phyloP scores from a whole-genome alignment of 1,140 invertebrate species.

The Pinna nobilis region DNA sequence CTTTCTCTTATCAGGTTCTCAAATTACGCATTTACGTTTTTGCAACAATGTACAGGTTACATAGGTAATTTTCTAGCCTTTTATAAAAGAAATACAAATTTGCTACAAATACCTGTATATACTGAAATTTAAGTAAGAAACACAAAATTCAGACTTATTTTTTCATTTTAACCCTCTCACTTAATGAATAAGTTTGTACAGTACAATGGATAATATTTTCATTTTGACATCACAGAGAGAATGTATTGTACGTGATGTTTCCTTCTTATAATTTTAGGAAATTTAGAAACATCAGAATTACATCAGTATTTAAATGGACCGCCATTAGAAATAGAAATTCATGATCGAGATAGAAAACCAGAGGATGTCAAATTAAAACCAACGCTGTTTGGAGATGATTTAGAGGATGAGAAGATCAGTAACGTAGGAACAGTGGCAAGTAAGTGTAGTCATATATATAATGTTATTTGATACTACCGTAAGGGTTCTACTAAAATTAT shows the following conservation, averaged over 20 bases:
- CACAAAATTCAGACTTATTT: too few relatives aligned
- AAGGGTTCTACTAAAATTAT: neutral
- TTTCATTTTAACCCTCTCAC: too few relatives aligned
- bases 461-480: neutral
- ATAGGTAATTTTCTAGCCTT: too few relatives aligned
- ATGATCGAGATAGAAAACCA: conserved; percentile 70
- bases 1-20: too few relatives aligned
- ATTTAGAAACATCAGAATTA: conserved; percentile 65
- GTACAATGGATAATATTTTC: neutral
- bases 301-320: conserved; percentile 69
- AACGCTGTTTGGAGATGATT: conserved; percentile 72
- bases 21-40: too few relatives aligned
- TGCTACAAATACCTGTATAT: too few relatives aligned
- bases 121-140: too few relatives aligned
- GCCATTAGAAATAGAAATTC: conserved; percentile 70
- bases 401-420: conserved; percentile 74
- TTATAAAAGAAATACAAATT: too few relatives aligned
- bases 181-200: too few relatives aligned
- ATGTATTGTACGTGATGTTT: neutral
- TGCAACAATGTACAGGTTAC: too few relatives aligned
- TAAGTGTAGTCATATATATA: conserved; percentile 48
- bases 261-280: conserved; percentile 57
- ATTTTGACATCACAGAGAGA: neutral
- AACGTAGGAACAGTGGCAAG: conserved; percentile 72
- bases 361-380: conserved; percentile 63